phyloP scores from a whole-genome alignment of 2,888 invertebrate species.

The Pardosa pseudoannulata region DNA sequence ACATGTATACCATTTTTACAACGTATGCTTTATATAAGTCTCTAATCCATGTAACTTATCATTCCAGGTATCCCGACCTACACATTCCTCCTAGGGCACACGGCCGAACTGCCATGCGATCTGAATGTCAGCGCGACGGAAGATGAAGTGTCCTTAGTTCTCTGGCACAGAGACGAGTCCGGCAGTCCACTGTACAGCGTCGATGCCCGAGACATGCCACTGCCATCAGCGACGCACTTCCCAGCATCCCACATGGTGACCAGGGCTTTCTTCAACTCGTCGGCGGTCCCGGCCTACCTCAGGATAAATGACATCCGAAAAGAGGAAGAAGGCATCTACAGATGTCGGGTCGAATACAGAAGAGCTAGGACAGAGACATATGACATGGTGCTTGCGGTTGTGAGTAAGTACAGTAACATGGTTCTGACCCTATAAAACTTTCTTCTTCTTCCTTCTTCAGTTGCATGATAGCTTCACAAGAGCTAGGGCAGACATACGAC shows the following conservation, averaged over 20 bases:
- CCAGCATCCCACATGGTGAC: constrained; percentile 58
- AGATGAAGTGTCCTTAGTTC: constrained; percentile 74
- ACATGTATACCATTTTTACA: too few species aligned
- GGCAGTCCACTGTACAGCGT: constrained; percentile 73
- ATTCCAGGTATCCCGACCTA: constrained; percentile 54
- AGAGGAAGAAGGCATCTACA: constrained; percentile 91
- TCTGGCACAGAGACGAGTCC: constrained; percentile 73
- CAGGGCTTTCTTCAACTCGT: constrained; percentile 75
- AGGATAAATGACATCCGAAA: constrained; percentile 88
- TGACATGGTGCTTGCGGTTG: constrained; percentile 92
- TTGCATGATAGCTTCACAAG: too few species aligned
- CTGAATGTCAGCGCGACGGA: constrained; percentile 71
- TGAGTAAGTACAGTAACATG: constrained; percentile 83
- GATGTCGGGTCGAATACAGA: constrained; percentile 92
- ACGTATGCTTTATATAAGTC: too few species aligned
- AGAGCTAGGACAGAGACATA: constrained; percentile 93
- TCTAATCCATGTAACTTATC: too few species aligned
- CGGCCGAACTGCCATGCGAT: constrained; percentile 73
- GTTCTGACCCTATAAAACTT: too few species aligned
- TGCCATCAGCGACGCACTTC: constrained; percentile 72
- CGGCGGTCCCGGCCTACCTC: constrained; percentile 76
- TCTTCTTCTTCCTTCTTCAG: too few species aligned
- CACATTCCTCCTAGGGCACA: constrained; percentile 66
- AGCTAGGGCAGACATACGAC: constrained; percentile 91
- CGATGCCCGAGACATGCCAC: constrained; percentile 70